Evolutionary conservation across 1,140 invertebrate species (phyloP).

Genomic region (Laodelphax striatellus): DNA sequence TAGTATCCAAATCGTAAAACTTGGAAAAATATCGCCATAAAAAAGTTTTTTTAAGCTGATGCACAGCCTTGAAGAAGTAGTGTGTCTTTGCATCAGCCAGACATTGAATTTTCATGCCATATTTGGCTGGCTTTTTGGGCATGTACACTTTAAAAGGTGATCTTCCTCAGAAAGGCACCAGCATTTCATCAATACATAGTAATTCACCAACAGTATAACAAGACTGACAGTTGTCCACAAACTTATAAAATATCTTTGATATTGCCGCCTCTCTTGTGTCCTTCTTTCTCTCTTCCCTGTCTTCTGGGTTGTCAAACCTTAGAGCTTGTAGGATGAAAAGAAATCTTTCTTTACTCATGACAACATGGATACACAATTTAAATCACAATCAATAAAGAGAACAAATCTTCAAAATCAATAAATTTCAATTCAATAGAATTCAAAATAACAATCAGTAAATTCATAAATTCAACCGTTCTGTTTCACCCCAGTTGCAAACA

Average conservation of each 20-base stretch:
- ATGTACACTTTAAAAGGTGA: slow-evolving; percentile 33
- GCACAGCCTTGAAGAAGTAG: slow-evolving; percentile 26
- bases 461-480: too few species aligned
- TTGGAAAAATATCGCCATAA: too few species aligned
- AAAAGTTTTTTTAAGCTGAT: too few species aligned
- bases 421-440: too few species aligned
- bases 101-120: slow-evolving; percentile 25
- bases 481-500: slow-evolving; percentile 17
- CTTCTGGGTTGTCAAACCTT: slow-evolving; percentile 19
- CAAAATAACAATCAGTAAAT: too few species aligned
- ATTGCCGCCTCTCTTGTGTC: slow-evolving; percentile 24
- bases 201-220: slow-evolving; percentile 20
- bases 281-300: slow-evolving; percentile 18
- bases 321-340: slow-evolving; percentile 14
- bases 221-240: slow-evolving; percentile 22
- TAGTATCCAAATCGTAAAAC: too few species aligned
- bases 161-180: slow-evolving; percentile 28
- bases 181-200: slow-evolving; percentile 30
- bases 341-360: slow-evolving; percentile 18
- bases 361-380: too few species aligned
- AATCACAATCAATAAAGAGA: too few species aligned
- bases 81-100: slow-evolving; percentile 27
- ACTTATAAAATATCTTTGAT: slow-evolving; percentile 8
- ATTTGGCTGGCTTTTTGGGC: slow-evolving; percentile 34
- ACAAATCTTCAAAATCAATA: too few species aligned